Base-by-base conservation (phyloP, 2,888 invertebrate species). In the Busseola fusca region DNA sequence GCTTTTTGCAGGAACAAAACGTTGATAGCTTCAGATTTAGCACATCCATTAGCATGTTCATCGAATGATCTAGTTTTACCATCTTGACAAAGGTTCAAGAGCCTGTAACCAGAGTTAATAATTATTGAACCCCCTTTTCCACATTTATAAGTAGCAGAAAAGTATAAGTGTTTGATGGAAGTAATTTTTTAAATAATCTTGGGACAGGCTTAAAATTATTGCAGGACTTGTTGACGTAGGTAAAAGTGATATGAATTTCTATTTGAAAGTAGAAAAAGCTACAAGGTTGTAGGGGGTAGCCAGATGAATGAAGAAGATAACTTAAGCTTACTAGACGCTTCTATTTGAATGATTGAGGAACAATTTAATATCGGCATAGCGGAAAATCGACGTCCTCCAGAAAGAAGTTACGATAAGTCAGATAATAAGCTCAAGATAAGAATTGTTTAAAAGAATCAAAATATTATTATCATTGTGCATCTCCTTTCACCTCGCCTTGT, bases 71-170 rank as follows among this genome's bases (percentile, higher is more conserved):
- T 93, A n/a, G n/a, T n/a, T n/a, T n/a, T n/a, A n/a, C n/a, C n/a
- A n/a, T n/a, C n/a, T n/a, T n/a, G n/a, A n/a, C n/a, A n/a, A n/a
- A n/a, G n/a, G n/a, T n/a, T n/a, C n/a, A n/a, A n/a, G n/a, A n/a
- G n/a, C n/a, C n/a, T 93, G 80, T 52, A 78, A 82, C 0, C n/a
- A 58, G 12, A 57, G 10, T 4, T 5, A 52, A 56, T n/a, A 1
- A 37, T 50, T 52, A 48, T 37, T 48, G 3, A 34, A 37, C 30
- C n/a, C 1, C 0, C 4, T 42, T 21, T 40, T 50, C 21, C n/a
- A n/a, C 5, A 68, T 27, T 21, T 7, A 34, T 25, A 34, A 10
- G 34, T 21, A 37, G n/a, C n/a, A 18, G 45, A 18, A 70, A 70
- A 52, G 2, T 52, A 45, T n/a, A 7, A n/a, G 14, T 48, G 12